A percentile compares a stretch with the other conserved stretches of the same genome.
These are phyloP conservation scores for Drosophila parvula DNA, from an alignment of 1,140 invertebrate species.

Conservation along the genomic window DNA sequence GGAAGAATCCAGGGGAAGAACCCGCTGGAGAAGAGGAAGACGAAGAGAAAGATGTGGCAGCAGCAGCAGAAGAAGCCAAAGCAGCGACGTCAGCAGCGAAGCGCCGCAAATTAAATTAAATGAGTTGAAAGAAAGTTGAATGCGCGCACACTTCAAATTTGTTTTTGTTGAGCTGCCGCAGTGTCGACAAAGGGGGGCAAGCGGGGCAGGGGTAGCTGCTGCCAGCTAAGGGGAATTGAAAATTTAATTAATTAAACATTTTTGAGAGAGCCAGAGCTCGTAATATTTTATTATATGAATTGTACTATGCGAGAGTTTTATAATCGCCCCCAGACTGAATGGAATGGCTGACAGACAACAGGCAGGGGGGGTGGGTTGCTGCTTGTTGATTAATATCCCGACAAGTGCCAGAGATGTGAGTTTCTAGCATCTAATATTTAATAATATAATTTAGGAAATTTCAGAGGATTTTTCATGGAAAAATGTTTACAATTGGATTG, in stretches of 20 bases:
- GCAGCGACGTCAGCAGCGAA: slow-evolving; percentile 54
- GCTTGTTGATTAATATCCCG: slow-evolving; percentile 24
- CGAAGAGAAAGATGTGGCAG: not conserved
- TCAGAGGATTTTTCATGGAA: no score
- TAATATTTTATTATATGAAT: slow-evolving; percentile 73
- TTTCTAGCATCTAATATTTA: not conserved
- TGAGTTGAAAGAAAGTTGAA: slow-evolving; percentile 83
- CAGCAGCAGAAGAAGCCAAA: slow-evolving; percentile 2
- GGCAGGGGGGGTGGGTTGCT: not conserved
- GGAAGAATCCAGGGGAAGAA: slow-evolving; percentile 24
- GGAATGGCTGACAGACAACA: slow-evolving; percentile 24
- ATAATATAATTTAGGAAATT: not conserved
- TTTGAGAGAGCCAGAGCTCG: slow-evolving; percentile 63
- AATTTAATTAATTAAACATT: slow-evolving; percentile 83
- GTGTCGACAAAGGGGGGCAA: slow-evolving; percentile 11
- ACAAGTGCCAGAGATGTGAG: slow-evolving; percentile 3
- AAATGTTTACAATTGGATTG: no score
- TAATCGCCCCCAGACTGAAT: slow-evolving; percentile 61
- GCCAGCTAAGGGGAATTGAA: slow-evolving; percentile 70
- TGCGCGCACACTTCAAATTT: slow-evolving; percentile 77
- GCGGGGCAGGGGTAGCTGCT: slow-evolving; percentile 14
- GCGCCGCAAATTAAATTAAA: slow-evolving; percentile 82
- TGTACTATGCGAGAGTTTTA: slow-evolving; percentile 60
- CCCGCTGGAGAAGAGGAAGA: slow-evolving; percentile 1
- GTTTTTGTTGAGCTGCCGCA: slow-evolving; percentile 55